phyloP scores from a whole-genome alignment of 2,797 vertebrate genomes.

The Sciaenops ocellatus region DNA sequence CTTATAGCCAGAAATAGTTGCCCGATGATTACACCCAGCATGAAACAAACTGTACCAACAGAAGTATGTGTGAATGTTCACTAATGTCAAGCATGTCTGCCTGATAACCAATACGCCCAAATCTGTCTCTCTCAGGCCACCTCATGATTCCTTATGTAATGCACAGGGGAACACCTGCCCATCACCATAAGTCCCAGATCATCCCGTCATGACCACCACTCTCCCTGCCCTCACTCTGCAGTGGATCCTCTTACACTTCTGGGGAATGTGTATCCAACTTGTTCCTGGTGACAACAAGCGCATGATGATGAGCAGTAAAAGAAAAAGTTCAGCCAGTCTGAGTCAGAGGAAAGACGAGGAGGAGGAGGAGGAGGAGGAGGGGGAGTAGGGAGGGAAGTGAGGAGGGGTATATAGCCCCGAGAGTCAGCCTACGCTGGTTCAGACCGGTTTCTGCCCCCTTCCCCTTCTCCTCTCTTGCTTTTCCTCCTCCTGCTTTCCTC shows the following conservation, averaged over 20 bases:
- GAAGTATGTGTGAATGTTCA: constrained; percentile 26
- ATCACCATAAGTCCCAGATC: constrained; percentile 7
- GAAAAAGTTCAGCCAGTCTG: constrained; percentile 73
- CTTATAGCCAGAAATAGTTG: constrained; percentile 24
- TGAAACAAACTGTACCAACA: constrained; percentile 53
- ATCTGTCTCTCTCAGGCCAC: constrained; percentile 29
- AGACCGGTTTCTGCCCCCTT: constrained; percentile 82
- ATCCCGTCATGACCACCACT: constrained; percentile 1
- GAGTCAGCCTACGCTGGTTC: constrained; percentile 82
- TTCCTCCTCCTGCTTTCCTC: constrained; percentile 32
- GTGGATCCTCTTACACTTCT: constrained; percentile 70
- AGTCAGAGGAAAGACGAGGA: constrained; percentile 73
- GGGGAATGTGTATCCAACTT: constrained; percentile 69
- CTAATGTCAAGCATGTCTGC: constrained; percentile 44
- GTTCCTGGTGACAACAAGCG: constrained; percentile 73
- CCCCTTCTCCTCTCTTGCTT: constrained; percentile 41
- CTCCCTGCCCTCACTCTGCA: neutral
- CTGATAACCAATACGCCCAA: constrained; percentile 41
- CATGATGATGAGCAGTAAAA: constrained; percentile 65
- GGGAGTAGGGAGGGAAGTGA: constrained; percentile 30
- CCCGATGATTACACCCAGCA: neutral
- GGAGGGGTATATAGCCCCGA: constrained; percentile 64
- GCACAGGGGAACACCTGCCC: constrained; percentile 47
- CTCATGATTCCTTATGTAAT: constrained; percentile 62
- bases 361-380: constrained; percentile 42